phyloP scores from a whole-genome alignment of 2,797 vertebrate species.

The Hypotaenidia okinawae region DNA sequence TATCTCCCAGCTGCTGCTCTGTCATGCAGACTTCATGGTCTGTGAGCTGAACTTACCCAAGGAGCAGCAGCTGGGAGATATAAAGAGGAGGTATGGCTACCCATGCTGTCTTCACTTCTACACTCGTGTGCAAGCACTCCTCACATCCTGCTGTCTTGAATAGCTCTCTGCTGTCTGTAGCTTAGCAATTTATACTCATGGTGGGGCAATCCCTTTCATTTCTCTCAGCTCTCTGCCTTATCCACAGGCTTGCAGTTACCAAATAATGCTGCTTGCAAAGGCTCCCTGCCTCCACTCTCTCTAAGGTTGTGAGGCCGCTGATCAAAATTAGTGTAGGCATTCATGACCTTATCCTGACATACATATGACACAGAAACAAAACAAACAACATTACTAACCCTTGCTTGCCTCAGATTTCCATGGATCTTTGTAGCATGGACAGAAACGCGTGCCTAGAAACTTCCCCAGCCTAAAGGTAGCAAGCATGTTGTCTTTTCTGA shows the following conservation, averaged over 20 bases:
- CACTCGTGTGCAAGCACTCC: neutral
- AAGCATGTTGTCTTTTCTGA: neutral
- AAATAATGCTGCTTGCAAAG: neutral
- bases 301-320: neutral
- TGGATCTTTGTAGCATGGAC: neutral
- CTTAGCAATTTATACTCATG: neutral
- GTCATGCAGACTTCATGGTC: neutral
- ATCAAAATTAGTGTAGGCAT: neutral
- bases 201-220: neutral
- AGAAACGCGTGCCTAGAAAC: neutral
- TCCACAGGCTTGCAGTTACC: neutral
- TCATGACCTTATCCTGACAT: neutral
- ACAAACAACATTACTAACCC: neutral
- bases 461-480: neutral
- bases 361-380: neutral
- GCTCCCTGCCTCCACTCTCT: neutral
- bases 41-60: neutral
- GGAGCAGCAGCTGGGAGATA: conserved; percentile 20
- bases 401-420: neutral
- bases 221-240: neutral
- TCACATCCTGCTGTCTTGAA: neutral
- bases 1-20: conserved; percentile 30
- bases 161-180: neutral
- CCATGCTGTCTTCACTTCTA: neutral
- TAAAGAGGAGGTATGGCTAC: neutral